These are phyloP conservation scores for Styela plicata DNA, from an alignment of 23 tunicate genomes.

Conservation along the genomic window DNA sequence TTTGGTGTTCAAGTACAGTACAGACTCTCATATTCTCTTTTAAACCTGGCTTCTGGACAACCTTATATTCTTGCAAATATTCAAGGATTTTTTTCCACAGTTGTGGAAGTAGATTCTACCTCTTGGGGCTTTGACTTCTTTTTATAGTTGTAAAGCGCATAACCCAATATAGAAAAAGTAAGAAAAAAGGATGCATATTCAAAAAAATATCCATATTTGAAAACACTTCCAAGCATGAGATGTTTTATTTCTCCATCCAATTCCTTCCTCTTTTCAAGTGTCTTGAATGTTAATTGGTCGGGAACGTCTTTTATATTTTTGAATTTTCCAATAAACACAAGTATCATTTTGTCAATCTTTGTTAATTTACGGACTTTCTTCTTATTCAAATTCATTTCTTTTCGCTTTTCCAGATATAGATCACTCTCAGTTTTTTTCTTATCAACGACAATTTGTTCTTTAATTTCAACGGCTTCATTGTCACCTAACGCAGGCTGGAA, in stretches of 20 bases:
- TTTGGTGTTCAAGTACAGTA: no score
- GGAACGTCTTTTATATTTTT: constrained; percentile 14
- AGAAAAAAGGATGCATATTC: constrained; percentile 20
- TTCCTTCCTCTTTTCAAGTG: background rate
- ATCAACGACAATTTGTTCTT: background rate
- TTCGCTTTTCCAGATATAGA: background rate
- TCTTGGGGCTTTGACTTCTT: no score
- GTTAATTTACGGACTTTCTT: background rate
- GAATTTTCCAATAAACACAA: constrained; percentile 5
- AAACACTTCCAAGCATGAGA: constrained; percentile 13
- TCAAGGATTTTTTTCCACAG: no score
- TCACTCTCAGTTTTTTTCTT: background rate
- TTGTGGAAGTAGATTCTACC: no score
- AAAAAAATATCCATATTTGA: constrained; percentile 11
- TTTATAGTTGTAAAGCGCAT: constrained; percentile 12
- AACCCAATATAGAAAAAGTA: constrained; percentile 5
- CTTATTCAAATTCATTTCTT: background rate
- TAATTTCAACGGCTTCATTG: background rate
- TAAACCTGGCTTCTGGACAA: no score
- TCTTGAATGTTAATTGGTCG: background rate
- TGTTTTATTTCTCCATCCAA: constrained; percentile 5
- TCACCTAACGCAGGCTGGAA: background rate
- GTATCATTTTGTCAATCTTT: constrained; percentile 3
- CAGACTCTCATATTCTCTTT: no score
- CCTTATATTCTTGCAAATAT: no score